These are phyloP conservation scores for Sialia sialis DNA, from an alignment of 2,113 vertebrate species.

Conservation along the genomic window DNA sequence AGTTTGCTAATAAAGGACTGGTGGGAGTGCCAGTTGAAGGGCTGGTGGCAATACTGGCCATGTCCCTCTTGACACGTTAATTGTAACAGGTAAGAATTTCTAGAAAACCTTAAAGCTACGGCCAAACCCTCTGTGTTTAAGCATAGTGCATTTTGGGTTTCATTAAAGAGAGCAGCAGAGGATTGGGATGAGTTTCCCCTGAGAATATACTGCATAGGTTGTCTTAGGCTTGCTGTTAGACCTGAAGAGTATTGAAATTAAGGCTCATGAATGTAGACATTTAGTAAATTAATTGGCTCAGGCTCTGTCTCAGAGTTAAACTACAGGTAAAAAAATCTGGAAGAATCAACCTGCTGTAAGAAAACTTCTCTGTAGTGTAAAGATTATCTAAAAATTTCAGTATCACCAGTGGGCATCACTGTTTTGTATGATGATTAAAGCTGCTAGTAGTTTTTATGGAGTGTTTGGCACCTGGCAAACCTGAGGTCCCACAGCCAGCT, in stretches of 20 bases:
- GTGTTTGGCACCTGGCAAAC: neutral
- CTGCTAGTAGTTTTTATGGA: neutral
- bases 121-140: neutral
- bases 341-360: neutral
- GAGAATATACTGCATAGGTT: neutral
- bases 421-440: neutral
- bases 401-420: neutral
- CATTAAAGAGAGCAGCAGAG: neutral
- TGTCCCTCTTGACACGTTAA: too few species aligned
- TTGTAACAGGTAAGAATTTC: neutral
- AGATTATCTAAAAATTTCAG: neutral
- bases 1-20: too few species aligned
- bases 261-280: neutral
- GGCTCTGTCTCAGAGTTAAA: neutral
- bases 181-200: neutral
- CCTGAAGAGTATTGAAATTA: neutral
- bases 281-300: neutral
- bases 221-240: neutral
- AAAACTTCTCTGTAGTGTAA: neutral
- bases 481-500: neutral
- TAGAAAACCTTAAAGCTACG: neutral
- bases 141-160: neutral
- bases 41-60: too few species aligned
- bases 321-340: neutral
- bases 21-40: too few species aligned